Evolutionary conservation across 2,113 vertebrate genomes (phyloP), one percentile per base, ranked within the genome.

Genomic region (Siphamia tubifer): DNA sequence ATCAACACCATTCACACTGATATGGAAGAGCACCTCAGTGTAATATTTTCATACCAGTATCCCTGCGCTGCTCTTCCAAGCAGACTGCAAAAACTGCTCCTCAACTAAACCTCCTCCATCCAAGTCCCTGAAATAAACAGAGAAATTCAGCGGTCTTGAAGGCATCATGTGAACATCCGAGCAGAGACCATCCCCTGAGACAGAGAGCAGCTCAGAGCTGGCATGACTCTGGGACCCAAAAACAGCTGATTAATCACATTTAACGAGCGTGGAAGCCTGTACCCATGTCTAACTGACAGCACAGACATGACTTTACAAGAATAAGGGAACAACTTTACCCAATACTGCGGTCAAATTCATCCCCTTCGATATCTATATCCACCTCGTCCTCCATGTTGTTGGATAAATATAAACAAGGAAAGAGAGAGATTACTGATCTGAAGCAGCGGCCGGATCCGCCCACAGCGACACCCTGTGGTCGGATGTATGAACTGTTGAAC

Each of bases 301-400:
- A 1, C 1, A 0, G 0, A 3, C 0, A 13, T 13, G 0, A 10
- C n/a, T 23, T n/a, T 0, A 19, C 2, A 0, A 0, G 1, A 36
- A 23, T 15, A 0, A 5, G 2, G 0, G 1, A 3, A 1, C 1
- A 8, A 2, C 12, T 67, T 84, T 87, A 74, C 90, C 90, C 30
- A 1, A 88, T 27, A 4, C 11, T 82, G 1, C 51, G 67, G 0
- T 87, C 91, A 48, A 68, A 89, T 35, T 84, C 74, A n/a, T 96
- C 97, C 38, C 96, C 97, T 52, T 98, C 97, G 9, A 99, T 88
- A 23, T 98, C 97, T 79, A 98, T 93, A 81, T 97, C 97, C 1
- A 87, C 51, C 47, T 98, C 97, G 57, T 97, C 96, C 45, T 92
- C 91, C 93, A 93, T 93, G 51, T 84, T 89, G 56, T 3, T 47